phyloP scores from a whole-genome alignment of 2,797 vertebrate species.

The Centropyge bicolor region DNA sequence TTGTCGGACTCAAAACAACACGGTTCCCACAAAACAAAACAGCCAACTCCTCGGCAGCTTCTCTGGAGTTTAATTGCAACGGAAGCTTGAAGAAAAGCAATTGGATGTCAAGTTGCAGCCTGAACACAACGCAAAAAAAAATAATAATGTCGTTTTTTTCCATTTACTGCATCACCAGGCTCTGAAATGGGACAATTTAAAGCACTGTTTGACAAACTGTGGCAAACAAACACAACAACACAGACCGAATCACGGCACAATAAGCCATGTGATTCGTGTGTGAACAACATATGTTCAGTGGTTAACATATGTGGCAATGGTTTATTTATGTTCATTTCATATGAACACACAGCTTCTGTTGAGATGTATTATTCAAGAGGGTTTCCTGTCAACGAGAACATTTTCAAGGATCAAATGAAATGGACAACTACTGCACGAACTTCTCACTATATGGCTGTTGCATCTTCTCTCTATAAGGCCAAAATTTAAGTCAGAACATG shows the following conservation, averaged over 20 bases:
- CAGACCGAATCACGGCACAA: slow-evolving; percentile 18
- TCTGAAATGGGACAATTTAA: slow-evolving; percentile 53
- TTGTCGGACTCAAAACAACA: background rate
- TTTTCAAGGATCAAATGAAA: slow-evolving; percentile 3
- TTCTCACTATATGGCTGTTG: background rate
- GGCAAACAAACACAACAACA: slow-evolving; percentile 28
- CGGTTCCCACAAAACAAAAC: background rate
- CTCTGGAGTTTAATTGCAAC: slow-evolving; percentile 28
- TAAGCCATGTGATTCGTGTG: background rate
- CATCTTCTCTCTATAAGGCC: background rate
- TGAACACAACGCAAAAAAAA: slow-evolving; percentile 48
- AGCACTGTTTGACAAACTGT: slow-evolving; percentile 39
- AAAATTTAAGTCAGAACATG: background rate
- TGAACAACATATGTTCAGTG: slow-evolving; percentile 1
- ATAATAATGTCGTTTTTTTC: slow-evolving; percentile 57
- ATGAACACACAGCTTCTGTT: slow-evolving; percentile 19
- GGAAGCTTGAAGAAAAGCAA: slow-evolving; percentile 44
- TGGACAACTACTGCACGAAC: background rate
- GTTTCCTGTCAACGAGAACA: slow-evolving; percentile 13
- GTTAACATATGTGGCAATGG: background rate
- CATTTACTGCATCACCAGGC: slow-evolving; percentile 54
- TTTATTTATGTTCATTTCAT: slow-evolving; percentile 45
- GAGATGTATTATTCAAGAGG: slow-evolving; percentile 21
- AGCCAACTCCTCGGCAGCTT: slow-evolving; percentile 23
- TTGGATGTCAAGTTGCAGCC: slow-evolving; percentile 40